A percentile compares a stretch with the other conserved stretches of the same genome.
These are phyloP conservation scores for Streptopelia turtur DNA, from an alignment of 2,797 vertebrate species.

Conservation along the genomic window DNA sequence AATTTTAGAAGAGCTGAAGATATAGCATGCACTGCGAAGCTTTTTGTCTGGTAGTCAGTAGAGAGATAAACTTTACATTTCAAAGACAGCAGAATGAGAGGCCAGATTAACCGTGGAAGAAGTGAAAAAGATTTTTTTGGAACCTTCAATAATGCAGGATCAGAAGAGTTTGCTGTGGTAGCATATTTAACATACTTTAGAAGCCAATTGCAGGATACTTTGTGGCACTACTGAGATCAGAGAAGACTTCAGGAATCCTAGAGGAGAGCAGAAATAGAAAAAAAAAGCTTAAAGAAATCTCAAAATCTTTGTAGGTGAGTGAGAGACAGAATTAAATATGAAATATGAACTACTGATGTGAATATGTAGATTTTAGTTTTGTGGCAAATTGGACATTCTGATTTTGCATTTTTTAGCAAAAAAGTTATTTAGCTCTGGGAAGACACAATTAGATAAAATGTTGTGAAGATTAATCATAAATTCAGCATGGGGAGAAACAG, in stretches of 20 bases:
- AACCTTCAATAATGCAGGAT: background rate
- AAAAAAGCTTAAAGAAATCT: background rate
- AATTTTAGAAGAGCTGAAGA: background rate
- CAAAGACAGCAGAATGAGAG: background rate
- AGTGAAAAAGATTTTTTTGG: background rate
- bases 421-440: background rate
- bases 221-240: background rate
- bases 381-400: background rate
- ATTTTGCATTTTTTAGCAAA: background rate
- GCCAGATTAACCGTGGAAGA: background rate
- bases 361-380: background rate
- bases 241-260: background rate
- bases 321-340: background rate
- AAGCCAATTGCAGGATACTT: background rate
- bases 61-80: conserved; percentile 34
- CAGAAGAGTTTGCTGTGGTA: background rate
- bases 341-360: background rate
- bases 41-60: background rate
- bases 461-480: background rate
- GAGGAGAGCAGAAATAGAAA: background rate
- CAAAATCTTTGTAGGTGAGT: background rate
- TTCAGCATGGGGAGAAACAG: background rate
- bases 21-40: background rate
- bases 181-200: background rate
- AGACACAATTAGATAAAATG: background rate